Conservation (phyloP, 2,888 invertebrate species). For the Coenonympha arcania region DNA sequence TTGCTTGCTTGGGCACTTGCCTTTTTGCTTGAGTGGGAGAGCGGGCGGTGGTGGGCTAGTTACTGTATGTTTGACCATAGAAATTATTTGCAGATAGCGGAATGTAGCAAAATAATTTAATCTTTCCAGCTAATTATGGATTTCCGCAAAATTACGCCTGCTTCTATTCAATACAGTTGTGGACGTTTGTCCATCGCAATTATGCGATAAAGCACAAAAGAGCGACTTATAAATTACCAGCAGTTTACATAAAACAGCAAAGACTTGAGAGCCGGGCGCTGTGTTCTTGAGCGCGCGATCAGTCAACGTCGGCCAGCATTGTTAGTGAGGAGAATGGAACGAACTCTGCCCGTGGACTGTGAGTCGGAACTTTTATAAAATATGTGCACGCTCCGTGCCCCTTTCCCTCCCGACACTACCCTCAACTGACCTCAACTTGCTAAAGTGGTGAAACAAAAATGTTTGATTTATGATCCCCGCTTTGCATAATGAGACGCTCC, state of each 20-base stretch:
- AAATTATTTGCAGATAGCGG: too few relatives aligned
- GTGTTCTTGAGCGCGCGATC: conserved; percentile 39
- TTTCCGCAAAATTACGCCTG: not conserved
- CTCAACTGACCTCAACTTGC: conserved; percentile 23
- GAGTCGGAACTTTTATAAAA: conserved; percentile 55
- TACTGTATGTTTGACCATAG: too few relatives aligned
- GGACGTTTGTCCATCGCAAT: conserved; percentile 2
- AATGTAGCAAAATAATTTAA: too few relatives aligned
- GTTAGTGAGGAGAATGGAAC: conserved; percentile 57
- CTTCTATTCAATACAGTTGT: not conserved
- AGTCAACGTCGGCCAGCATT: conserved; percentile 57
- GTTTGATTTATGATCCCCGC: conserved; percentile 19
- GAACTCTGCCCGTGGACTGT: conserved; percentile 40
- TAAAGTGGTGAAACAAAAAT: conserved; percentile 24
- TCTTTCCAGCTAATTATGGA: too few relatives aligned
- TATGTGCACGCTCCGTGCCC: conserved; percentile 36
- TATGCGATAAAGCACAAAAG: conserved; percentile 18
- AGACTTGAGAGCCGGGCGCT: conserved; percentile 24
- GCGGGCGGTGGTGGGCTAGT: too few relatives aligned
- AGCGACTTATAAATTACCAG: conserved; percentile 27
- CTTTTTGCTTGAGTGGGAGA: too few relatives aligned
- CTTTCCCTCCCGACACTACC: not conserved
- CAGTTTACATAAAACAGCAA: conserved; percentile 25
- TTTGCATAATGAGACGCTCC: conserved; percentile 2
- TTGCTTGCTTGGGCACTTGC: too few relatives aligned